These are phyloP conservation scores for Proisotoma minuta DNA, from an alignment of 2,888 invertebrate genomes.

Conservation along the genomic window DNA sequence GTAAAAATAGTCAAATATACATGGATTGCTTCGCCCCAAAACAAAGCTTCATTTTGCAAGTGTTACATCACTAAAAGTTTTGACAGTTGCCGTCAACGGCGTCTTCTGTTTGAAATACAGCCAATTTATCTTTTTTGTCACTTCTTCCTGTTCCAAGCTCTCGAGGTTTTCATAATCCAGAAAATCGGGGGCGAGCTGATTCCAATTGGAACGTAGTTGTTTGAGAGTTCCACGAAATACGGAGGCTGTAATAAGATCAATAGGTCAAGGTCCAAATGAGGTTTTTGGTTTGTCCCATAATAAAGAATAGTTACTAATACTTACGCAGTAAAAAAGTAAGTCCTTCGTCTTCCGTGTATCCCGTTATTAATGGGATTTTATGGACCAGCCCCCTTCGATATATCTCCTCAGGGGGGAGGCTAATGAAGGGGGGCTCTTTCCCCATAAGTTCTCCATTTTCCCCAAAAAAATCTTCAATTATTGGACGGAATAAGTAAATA, in stretches of 20 bases:
- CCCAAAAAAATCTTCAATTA: constrained; percentile 30
- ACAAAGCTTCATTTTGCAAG: too few relatives aligned
- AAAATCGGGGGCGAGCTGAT: constrained; percentile 30
- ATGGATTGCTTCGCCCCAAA: too few relatives aligned
- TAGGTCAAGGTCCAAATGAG: too few relatives aligned
- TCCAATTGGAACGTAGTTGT: constrained; percentile 28
- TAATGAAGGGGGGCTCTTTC: constrained; percentile 30
- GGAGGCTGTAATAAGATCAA: constrained; percentile 20
- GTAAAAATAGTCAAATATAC: background rate
- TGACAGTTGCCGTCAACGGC: constrained; percentile 21
- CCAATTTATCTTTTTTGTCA: constrained; percentile 32
- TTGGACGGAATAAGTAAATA: constrained; percentile 29
- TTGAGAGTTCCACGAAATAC: constrained; percentile 30
- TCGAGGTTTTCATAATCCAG: constrained; percentile 31
- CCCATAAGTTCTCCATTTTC: too few relatives aligned
- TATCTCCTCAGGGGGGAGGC: constrained; percentile 37
- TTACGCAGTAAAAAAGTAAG: constrained; percentile 34
- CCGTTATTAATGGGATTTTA: constrained; percentile 33
- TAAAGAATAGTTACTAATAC: background rate
- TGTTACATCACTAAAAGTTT: constrained; percentile 28
- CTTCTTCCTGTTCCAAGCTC: constrained; percentile 29
- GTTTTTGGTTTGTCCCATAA: background rate
- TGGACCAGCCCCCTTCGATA: constrained; percentile 34
- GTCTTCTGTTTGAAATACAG: constrained; percentile 31
- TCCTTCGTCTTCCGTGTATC: constrained; percentile 34